Percentiles rank a stretch among this genome's conserved stretches.
Conservation (phyloP, 1,140 invertebrate genomes). For the Panagrolaimus sp. region DNA sequence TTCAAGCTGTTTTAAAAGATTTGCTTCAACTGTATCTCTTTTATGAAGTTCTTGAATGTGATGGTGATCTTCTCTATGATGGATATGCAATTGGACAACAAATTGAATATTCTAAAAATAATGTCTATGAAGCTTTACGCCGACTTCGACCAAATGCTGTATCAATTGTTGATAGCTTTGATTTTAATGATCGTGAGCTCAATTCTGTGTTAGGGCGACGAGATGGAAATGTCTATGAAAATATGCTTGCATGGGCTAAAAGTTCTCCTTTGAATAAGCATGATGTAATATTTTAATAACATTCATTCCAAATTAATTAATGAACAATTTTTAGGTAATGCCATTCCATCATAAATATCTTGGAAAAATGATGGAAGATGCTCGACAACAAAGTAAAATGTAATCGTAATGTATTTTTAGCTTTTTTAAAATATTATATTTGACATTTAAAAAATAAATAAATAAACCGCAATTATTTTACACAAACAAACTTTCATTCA, state of each 20-base stretch:
- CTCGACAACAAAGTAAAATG: not conserved
- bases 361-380: constrained; percentile 9
- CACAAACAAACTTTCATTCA: no score
- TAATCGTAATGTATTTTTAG: no score
- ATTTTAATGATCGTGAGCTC: constrained; percentile 74
- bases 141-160: constrained; percentile 71
- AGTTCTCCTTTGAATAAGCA: constrained; percentile 78
- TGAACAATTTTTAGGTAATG: not conserved
- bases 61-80: constrained; percentile 31
- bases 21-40: constrained; percentile 34
- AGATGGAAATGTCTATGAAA: constrained; percentile 83
- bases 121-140: constrained; percentile 24
- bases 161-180: constrained; percentile 80
- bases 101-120: constrained; percentile 27
- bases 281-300: constrained; percentile 54
- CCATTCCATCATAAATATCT: constrained; percentile 9
- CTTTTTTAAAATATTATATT: no score
- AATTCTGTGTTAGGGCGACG: constrained; percentile 73
- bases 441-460: no score
- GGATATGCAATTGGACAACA: constrained; percentile 30
- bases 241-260: constrained; percentile 75
- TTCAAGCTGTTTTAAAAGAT: constrained; percentile 33
- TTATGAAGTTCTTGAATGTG: constrained; percentile 41
- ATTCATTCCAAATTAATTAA: not conserved
- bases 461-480: no score